Conservation (phyloP, 1,140 invertebrate genomes). For the Drosophila rufa region DNA sequence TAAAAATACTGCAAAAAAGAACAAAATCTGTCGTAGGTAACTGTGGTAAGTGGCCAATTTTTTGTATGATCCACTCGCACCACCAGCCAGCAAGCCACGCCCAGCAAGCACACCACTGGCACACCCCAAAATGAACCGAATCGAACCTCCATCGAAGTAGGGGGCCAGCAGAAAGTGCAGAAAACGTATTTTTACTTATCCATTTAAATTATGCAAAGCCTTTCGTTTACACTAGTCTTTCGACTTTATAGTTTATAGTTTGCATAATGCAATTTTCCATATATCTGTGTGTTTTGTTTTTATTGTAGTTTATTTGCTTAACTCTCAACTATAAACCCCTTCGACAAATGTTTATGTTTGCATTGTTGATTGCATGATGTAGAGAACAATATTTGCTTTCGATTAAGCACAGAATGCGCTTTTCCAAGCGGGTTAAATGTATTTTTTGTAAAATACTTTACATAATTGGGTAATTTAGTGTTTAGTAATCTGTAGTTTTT, state of each 20-base stretch:
- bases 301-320: slow-evolving; percentile 17
- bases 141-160: background rate
- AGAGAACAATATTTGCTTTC: slow-evolving; percentile 19
- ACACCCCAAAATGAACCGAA: slow-evolving; percentile 7
- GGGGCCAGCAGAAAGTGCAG: slow-evolving; percentile 29
- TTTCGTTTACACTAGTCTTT: slow-evolving; percentile 16
- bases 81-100: slow-evolving; percentile 19
- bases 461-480: background rate
- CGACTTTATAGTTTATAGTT: slow-evolving; percentile 9
- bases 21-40: slow-evolving; percentile 36
- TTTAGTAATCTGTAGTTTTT: background rate
- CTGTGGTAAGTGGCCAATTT: slow-evolving; percentile 76
- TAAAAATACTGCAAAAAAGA: slow-evolving; percentile 5
- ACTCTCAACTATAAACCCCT: slow-evolving; percentile 1
- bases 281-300: slow-evolving; percentile 16
- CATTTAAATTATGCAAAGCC: slow-evolving; percentile 18
- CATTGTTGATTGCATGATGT: slow-evolving; percentile 34
- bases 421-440: background rate
- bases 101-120: slow-evolving; percentile 19
- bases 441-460: too few species aligned
- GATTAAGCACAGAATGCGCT: background rate
- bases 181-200: slow-evolving; percentile 18
- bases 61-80: slow-evolving; percentile 50
- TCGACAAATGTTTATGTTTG: slow-evolving; percentile 8
- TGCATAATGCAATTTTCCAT: slow-evolving; percentile 7